Evolutionary conservation across 2,888 invertebrate genomes (phyloP), one percentile per base, ranked within the genome.

Genomic region (Eustalomyia histrio): DNA sequence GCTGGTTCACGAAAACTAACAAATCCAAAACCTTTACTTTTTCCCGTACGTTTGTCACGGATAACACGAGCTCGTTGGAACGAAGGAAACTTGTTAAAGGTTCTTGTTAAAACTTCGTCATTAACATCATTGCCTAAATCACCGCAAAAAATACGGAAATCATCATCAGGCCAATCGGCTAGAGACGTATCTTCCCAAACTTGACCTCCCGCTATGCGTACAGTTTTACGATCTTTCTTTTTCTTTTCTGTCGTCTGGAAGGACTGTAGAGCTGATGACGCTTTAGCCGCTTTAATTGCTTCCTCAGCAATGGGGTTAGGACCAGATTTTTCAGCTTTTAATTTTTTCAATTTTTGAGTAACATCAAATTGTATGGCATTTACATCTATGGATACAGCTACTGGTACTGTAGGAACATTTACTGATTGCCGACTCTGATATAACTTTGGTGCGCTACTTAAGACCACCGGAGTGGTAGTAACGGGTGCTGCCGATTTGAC

Each of bases 101-200:
- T 98, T 84, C 99, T 93, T 0, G 96, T 96, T n/a, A 99, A 92
- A 79, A 98, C 93, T 90, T 99, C 99, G 88, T 99, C 99, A 0
- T 98, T 99, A 24, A 99, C 99, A 90, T 99, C 99, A 90, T 99
- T 99, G 16, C 99, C 99, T 58, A 99, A 92, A 92, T 99, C 99
- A n/a, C 99, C 99, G 89, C 99, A 99, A 91, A 99, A 99, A 91
- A 99, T 95, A 83, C 99, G 92, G 91, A 98, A 99, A 92, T 99
- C 99, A 92, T 98, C 98, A 84, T 97, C 96, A n/a, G 97, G 95
- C 99, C 99, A 99, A 88, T 99, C 99, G 17, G 94, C 91, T 68
- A 99, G 91, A 0, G 98, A 97, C 21, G 94, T 93, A 91, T 99
- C 99, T 90, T 99, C 99, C 99, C 99, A 99, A 0, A 95, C 95